Evolutionary conservation across 2,797 vertebrate genomes (phyloP), one percentile per base, ranked within the genome.

Genomic region (Cyprinodon diabolis): DNA sequence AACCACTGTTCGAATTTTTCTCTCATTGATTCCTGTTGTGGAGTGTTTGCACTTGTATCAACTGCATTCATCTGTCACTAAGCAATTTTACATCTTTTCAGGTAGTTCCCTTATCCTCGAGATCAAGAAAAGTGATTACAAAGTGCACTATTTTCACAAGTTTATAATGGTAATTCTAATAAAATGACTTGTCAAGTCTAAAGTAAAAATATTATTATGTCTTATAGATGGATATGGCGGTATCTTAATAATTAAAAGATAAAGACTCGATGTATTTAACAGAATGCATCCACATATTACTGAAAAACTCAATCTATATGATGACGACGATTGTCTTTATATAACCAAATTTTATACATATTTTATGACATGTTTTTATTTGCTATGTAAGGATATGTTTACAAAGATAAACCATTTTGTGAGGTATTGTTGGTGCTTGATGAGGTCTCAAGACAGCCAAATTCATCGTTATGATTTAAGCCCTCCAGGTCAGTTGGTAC

Each of bases 401-500:
- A 57, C 43, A 66, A 57, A 25, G 40, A 68, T 35, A 11, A 25
- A 68, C 11, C 7, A 3, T 69, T 35, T 49, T 43, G 14, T 8
- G 6, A 15, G 35, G 60, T 4, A 51, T 17, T 21, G 10, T 40
- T 51, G 55, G 11, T 21, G 30, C 14, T 47, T 19, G 5, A 2
- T 49, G 49, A 51, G 21, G 13, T 19, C 35, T 0, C 1, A 57
- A 72, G 47, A 17, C 54, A 56, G 14, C n/a, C 57, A 73, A 78
- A 62, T 43, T 9, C 14, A 40, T 0, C 4, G 11, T 58, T n/a
- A 4, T 54, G 40, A 13, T 67, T 60, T 48, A 13, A 47, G 11
- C 11, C 49, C 15, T 54, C 65, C 60, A 75, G 45, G 19, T 49
- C 30, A 25, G 17, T 83, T 4, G 49, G 40, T 49, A 11, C 45